These are phyloP conservation scores for Cyclopterus lumpus DNA, from an alignment of 2,797 vertebrate species.

Conservation along the genomic window DNA sequence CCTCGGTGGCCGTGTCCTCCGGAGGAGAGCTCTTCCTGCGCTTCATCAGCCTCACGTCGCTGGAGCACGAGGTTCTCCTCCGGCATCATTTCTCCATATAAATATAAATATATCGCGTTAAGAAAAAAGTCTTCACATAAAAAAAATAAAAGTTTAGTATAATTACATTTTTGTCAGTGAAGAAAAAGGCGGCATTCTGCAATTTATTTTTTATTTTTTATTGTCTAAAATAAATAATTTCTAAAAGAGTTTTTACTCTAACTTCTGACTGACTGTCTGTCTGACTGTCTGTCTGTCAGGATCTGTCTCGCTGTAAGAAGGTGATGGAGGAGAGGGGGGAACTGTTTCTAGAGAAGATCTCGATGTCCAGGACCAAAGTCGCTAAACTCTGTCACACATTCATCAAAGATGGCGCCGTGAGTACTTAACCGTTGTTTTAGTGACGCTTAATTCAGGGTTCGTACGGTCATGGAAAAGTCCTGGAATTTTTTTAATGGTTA, in stretches of 20 bases:
- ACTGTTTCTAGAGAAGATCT: conserved; percentile 92
- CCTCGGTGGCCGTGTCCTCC: conserved; percentile 95
- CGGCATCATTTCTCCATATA: too few species aligned
- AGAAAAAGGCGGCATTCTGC: too few species aligned
- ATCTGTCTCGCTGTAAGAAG: conserved; percentile 94
- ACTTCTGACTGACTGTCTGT: neutral
- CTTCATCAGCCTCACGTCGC: conserved; percentile 95
- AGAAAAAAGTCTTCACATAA: neutral
- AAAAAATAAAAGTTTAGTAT: neutral
- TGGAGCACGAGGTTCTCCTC: conserved; percentile 87
- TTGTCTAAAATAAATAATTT: too few species aligned
- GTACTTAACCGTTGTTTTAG: conserved; percentile 56
- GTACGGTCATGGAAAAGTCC: too few species aligned
- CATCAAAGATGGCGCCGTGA: conserved; percentile 95
- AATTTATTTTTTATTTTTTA: too few species aligned
- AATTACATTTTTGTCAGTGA: too few species aligned
- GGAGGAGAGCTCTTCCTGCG: conserved; percentile 97
- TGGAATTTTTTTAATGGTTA: too few species aligned
- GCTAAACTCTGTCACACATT: conserved; percentile 96
- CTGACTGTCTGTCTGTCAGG: conserved; percentile 74
- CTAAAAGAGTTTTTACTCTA: too few species aligned
- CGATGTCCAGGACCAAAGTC: conserved; percentile 90
- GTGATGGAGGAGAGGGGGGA: conserved; percentile 98
- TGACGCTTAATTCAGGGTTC: too few species aligned
- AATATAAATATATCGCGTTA: too few species aligned